phyloP scores from a whole-genome alignment of 2,888 invertebrate species.

The Onchidella celtica region DNA sequence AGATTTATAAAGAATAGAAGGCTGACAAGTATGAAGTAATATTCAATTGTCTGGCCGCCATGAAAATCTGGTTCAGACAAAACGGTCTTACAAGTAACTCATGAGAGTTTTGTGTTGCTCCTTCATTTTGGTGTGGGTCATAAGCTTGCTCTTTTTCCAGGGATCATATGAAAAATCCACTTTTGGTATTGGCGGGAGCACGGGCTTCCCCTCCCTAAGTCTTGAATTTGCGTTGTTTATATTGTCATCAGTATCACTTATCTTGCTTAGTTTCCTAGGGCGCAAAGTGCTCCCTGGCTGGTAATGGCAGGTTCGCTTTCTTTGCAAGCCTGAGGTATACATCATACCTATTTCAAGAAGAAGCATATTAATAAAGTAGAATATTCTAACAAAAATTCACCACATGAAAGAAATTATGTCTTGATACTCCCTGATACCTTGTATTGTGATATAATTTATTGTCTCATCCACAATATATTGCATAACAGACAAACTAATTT shows the following conservation, averaged over 20 bases:
- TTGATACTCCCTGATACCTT: too few relatives aligned
- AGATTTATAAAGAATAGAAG: neutral
- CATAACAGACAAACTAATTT: too few relatives aligned
- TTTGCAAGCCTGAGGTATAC: neutral
- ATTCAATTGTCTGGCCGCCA: neutral
- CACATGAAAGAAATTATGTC: too few relatives aligned
- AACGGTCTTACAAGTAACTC: constrained; percentile 36
- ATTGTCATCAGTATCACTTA: constrained; percentile 7
- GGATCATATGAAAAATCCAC: constrained; percentile 25
- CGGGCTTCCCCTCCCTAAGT: constrained; percentile 21
- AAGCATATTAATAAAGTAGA: too few relatives aligned
- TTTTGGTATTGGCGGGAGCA: constrained; percentile 29
- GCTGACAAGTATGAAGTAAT: neutral
- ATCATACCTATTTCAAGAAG: too few relatives aligned
- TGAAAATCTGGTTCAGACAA: neutral
- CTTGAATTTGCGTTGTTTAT: neutral
- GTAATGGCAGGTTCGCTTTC: neutral
- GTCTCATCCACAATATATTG: too few relatives aligned
- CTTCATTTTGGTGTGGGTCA: constrained; percentile 4
- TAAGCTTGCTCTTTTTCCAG: constrained; percentile 33
- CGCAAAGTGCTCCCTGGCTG: neutral
- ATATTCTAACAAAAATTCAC: too few relatives aligned
- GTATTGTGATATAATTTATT: too few relatives aligned
- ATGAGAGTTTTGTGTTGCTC: constrained; percentile 15
- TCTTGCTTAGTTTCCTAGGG: neutral